A percentile compares a stretch with the other conserved stretches of the same genome.
Conservation (phyloP, 2,888 invertebrate species). For the Latrodectus elegans region DNA sequence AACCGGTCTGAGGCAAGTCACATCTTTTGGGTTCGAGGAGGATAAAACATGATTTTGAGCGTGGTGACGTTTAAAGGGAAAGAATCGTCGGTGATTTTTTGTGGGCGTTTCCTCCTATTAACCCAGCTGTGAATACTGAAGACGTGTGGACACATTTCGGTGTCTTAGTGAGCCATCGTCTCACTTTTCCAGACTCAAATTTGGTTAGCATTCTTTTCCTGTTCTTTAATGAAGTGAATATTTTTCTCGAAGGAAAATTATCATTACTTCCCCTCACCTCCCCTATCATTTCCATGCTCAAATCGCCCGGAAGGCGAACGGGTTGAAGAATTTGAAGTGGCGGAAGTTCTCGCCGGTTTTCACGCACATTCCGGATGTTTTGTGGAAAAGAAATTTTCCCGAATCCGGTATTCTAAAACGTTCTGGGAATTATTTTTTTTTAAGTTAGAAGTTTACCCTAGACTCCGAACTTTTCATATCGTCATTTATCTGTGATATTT, state of each 20-base stretch:
- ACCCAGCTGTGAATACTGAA: constrained; percentile 22
- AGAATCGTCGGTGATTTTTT: constrained; percentile 8
- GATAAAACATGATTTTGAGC: constrained; percentile 5
- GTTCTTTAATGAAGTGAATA: not conserved
- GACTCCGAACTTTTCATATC: not conserved
- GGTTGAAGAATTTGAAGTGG: constrained; percentile 16
- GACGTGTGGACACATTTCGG: not conserved
- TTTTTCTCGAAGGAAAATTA: not conserved
- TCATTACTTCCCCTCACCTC: not conserved
- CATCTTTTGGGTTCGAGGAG: not conserved
- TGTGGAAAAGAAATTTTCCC: not conserved
- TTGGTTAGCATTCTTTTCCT: constrained; percentile 33
- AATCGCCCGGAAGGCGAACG: constrained; percentile 23
- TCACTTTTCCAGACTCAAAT: constrained; percentile 6
- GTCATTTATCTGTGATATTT: not conserved
- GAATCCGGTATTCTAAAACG: not conserved
- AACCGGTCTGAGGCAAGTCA: constrained; percentile 4
- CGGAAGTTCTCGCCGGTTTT: constrained; percentile 12
- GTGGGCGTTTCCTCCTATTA: constrained; percentile 56
- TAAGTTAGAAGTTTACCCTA: too few species aligned
- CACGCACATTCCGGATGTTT: constrained; percentile 21
- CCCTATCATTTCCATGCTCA: constrained; percentile 10
- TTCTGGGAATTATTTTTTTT: not conserved
- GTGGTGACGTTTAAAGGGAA: constrained; percentile 16
- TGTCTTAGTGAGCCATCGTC: not conserved